These are phyloP conservation scores for Mimachlamys varia DNA, from an alignment of 2,888 invertebrate genomes.

Conservation along the genomic window DNA sequence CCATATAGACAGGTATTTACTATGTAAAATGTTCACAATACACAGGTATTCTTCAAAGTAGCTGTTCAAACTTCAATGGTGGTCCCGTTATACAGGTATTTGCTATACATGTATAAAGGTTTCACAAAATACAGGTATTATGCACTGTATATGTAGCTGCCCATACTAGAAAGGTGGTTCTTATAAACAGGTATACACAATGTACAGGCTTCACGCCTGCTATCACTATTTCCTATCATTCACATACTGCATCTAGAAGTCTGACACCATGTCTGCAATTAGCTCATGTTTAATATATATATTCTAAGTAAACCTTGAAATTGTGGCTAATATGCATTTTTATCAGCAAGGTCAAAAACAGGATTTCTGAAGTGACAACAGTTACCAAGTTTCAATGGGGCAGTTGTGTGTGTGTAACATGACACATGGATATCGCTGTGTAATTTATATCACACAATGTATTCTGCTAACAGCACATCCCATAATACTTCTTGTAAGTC, in stretches of 20 bases:
- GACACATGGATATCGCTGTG: not conserved
- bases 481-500: slow-evolving; percentile 20
- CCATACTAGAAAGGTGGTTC: not conserved
- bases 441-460: not conserved
- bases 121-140: not conserved
- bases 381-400: not conserved
- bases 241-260: not conserved
- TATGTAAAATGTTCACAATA: too few species aligned
- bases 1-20: too few species aligned
- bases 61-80: not conserved
- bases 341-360: not conserved
- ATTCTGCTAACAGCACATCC: not conserved
- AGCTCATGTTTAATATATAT: not conserved
- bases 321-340: not conserved
- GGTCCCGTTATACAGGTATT: too few species aligned
- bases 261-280: not conserved
- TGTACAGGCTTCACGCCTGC: not conserved
- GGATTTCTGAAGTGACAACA: not conserved
- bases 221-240: not conserved
- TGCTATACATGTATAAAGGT: not conserved
- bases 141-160: not conserved
- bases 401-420: not conserved
- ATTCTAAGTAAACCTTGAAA: not conserved
- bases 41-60: not conserved
- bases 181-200: not conserved